Evolutionary conservation across 2,888 invertebrate genomes (phyloP), one percentile per base, ranked within the genome.

Genomic region (Boloria euphrosyne): DNA sequence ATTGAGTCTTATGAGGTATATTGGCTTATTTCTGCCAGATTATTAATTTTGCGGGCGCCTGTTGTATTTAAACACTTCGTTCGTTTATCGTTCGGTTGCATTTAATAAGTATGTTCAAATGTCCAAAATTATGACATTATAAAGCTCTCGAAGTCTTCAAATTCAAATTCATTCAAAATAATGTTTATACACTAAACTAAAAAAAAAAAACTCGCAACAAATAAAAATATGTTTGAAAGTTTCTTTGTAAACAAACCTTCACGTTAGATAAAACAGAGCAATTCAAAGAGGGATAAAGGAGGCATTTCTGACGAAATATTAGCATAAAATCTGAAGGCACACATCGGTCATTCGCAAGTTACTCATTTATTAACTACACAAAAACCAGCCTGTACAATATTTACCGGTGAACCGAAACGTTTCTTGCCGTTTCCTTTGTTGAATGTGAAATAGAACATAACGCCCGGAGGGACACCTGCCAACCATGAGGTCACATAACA

Each of bases 391-490:
- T 10, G 61, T 81, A 80, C 87, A 84, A 85, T 90, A 90, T 91
- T 90, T 89, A 88, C 89, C 81, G 84, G 83, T 86, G 84, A 82
- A 84, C 82, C 82, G 73, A 85, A 86, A 82, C 83, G 84, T 85
- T 87, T 87, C 89, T 89, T 87, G 84, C 81, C 80, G 76, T 76
- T 79, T 82, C 86, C 90, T 91, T 91, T 90, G 90, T 89, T 83
- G 79, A 78, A 80, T 81, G 79, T 80, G 79, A 85, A 86, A 84
- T 82, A 80, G 83, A 83, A 83, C 81, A 78, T 78, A 78, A 77
- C 74, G 79, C 84, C 90, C 86, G 74, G 78, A 82, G 90, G 87
- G 89, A 89, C 91, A 90, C 88, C 89, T 90, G 87, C 85, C 86
- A 81, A 81, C 84, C 84, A 82, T 83, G 80, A 83, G 87, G 86